phyloP scores from a whole-genome alignment of 1,140 invertebrate species.

The Zaprionus taronus region DNA sequence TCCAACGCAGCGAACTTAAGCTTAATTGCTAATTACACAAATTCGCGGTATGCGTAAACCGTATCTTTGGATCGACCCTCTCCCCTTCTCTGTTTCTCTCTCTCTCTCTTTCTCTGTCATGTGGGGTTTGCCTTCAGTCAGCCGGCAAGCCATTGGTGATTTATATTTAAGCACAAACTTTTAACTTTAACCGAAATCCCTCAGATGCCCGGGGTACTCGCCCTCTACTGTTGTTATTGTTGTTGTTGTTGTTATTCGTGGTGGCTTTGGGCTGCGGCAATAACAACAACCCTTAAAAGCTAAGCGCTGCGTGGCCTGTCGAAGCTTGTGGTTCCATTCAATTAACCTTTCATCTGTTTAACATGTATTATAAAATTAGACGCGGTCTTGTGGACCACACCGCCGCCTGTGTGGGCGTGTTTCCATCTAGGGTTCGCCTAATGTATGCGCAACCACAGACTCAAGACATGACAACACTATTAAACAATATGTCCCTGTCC shows the following conservation, averaged over 20 bases:
- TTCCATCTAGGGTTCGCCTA: conserved; percentile 39
- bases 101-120: conserved; percentile 12
- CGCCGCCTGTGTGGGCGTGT: conserved; percentile 28
- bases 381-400: conserved; percentile 71
- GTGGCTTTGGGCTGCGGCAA: conserved; percentile 15
- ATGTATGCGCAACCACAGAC: conserved; percentile 78
- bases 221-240: conserved; percentile 11
- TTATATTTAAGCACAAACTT: conserved; percentile 81
- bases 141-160: conserved; percentile 71
- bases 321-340: conserved; percentile 80
- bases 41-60: conserved; percentile 65
- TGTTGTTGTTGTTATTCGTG: conserved; percentile 40
- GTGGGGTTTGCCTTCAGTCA: conserved; percentile 53
- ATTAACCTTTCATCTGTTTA: conserved; percentile 83
- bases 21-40: conserved; percentile 81
- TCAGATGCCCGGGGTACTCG: conserved; percentile 32
- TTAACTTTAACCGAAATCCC: conserved; percentile 80
- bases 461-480: conserved; percentile 82
- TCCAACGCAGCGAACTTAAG: conserved; percentile 47
- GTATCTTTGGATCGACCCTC: conserved; percentile 36
- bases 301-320: conserved; percentile 66
- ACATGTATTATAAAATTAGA: conserved; percentile 83
- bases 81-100: not conserved
- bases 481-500: conserved; percentile 66
- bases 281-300: conserved; percentile 67